Base-by-base conservation (phyloP, 2,888 invertebrate genomes). In the Orgyia antiqua region DNA sequence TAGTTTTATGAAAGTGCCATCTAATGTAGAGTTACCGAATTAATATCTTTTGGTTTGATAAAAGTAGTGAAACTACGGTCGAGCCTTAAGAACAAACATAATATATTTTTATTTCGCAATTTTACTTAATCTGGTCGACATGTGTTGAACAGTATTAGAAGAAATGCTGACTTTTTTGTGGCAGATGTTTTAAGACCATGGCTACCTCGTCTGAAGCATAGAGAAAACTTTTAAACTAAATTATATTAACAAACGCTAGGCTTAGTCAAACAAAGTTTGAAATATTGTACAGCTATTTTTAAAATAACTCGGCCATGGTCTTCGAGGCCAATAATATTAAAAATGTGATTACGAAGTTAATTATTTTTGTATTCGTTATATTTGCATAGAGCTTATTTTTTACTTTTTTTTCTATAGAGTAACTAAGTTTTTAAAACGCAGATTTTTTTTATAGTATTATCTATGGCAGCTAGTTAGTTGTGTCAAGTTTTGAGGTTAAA, bases 351-450 rank as follows among this genome's bases (percentile, higher is more conserved):
- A 43, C 39, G 51, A 60, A 63, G 43, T 53, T 35, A 39, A 58
- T 68, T 75, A 76, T 79, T 78, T 79, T 78, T 78, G 58, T 74
- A 78, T 66, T 53, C 50, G 56, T 75, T 71, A 66, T 69, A 68
- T 64, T 56, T 38, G 33, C 31, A 25, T 59, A 57, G 68, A 75
- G 69, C 66, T 73, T 78, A 70, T 76, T 73, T 76, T 74, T 54
- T 76, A 69, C 58, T 51, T 60, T 64, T 62, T 61, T 66, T 60
- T 58, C 57, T 42, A 47, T 55, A 62, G 58, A 53, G 51, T 52
- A 23, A 26, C 67, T 74, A 67, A 65, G 52, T 60, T 60, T 29
- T 24, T 45, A 40, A 42, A 45, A 43, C 29, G 51, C 58, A 40
- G 45, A 41, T 49, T 41, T 42, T 41, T 24, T 32, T 23, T 39